phyloP scores from a whole-genome alignment of 2,797 vertebrate genomes.

The Poeciliopsis paucimaculata region DNA sequence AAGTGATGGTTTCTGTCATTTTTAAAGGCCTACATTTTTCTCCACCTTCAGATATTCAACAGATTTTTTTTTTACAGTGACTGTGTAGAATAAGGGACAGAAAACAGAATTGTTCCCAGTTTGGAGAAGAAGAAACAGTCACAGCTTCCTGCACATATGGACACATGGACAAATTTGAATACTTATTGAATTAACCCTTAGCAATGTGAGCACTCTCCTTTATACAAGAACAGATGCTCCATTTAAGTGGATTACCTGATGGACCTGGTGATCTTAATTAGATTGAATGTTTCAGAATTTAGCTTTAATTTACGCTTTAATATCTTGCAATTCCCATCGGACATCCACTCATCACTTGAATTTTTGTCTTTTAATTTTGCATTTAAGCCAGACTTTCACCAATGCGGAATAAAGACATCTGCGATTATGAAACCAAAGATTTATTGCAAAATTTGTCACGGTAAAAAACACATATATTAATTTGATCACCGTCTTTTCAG shows the following conservation, averaged over 20 bases:
- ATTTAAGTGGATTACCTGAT: not conserved
- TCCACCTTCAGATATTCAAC: not conserved
- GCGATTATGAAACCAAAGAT: not conserved
- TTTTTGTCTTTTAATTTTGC: not conserved
- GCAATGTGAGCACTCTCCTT: not conserved
- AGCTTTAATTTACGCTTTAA: not conserved
- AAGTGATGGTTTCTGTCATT: not conserved
- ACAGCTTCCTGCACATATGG: not conserved
- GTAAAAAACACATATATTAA: no score
- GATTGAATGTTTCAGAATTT: not conserved
- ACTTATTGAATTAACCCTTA: not conserved
- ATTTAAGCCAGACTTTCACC: not conserved
- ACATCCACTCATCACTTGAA: not conserved
- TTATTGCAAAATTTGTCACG: not conserved
- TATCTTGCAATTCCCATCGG: not conserved
- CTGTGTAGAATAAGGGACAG: not conserved
- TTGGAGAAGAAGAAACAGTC: not conserved
- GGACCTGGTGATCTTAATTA: not conserved
- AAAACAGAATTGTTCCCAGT: not conserved
- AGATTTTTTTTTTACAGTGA: not conserved
- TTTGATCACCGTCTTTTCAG: not conserved
- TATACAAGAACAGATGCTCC: not conserved
- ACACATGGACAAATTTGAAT: conserved; percentile 7
- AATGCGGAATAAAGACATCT: not conserved
- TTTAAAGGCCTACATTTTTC: not conserved